Evolutionary conservation across 1,140 invertebrate genomes (phyloP), one percentile per base, ranked within the genome.

Genomic region (Littorina saxatilis): DNA sequence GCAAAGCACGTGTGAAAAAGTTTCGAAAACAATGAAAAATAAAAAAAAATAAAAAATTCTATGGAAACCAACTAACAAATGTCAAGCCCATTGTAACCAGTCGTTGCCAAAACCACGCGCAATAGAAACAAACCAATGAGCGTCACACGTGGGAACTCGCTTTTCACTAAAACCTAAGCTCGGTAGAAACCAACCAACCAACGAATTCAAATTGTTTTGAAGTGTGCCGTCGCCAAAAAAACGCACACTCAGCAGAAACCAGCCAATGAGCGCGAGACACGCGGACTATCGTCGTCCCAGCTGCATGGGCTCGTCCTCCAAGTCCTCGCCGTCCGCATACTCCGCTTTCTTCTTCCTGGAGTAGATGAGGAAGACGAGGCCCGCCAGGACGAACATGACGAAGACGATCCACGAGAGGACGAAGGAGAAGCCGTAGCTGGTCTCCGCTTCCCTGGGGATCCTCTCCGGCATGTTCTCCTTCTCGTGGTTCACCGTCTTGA

Each of bases 351-450:
- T 94, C 84, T 93, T 93, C 35, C 89, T 84, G 0, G 96, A 97
- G 87, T 95, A 96, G 87, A 96, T 93, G 72, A 97, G 94, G 89
- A 97, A 97, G 61, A 95, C 94, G 37, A 94, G 93, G 5, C 95
- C 95, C 7, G 95, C 94, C 32, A 95, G 83, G 17, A 96, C 88
- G 89, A 95, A 96, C n/a, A 95, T 93, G 7, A 95, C 91, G 75
- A 97, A 96, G 1, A 96, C 95, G 79, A 96, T 93, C 95, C 96
- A 97, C 1, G 96, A 96, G 75, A 97, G 90, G 87, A 95, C 94
- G 90, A 96, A 95, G 32, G 96, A 97, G 88, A 94, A 96, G 15
- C 89, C 90, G 78, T 86, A 89, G 70, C 95, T 95, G 90, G 95
- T 96, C 35, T 93, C 94, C 83, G 95, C 93, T 23, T 93, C 94